Evolutionary conservation across 2,888 invertebrate species (phyloP), one percentile per base, ranked within the genome.

Genomic region (Perizoma flavofasciatum): DNA sequence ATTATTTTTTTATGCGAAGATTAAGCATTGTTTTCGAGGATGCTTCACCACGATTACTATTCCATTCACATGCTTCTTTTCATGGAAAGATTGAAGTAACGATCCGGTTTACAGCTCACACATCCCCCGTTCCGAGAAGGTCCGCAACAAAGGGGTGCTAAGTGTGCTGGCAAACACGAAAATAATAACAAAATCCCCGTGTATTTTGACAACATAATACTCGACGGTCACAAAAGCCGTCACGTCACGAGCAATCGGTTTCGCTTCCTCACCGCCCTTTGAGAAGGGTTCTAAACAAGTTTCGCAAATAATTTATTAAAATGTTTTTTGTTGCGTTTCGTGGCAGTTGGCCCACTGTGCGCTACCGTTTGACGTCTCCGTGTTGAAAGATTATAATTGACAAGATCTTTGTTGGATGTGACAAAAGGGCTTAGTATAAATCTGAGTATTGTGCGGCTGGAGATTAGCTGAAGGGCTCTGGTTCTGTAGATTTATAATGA

Each of bases 201-300:
- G 89, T 92, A 91, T 92, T 92, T 92, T 92, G 92, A 92, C 91
- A 91, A 87, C 90, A 88, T 91, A 92, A 91, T 90, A 89, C 90
- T 88, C 82, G 81, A 83, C 81, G 84, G 86, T 85, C 86, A 91
- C 90, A 90, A 91, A 89, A 83, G 86, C 81, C 83, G 83, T 85
- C 87, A 88, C 85, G 90, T 91, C 91, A 89, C 88, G 83, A 85
- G 82, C 88, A 88, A 91, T 91, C 89, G 89, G 89, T 85, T 88
- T 89, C 88, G 86, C 82, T 88, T 89, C 85, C 85, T 81, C 82
- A 79, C 84, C 83, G 86, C 86, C 84, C 83, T 86, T 88, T 86
- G 86, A 88, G 81, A 81, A 87, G 90, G 89, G 89, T 88, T 81
- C 66, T 63, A 87, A 79, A 82, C 88, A 85, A 89, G 89, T 90